These are phyloP conservation scores for Smittia sp. DNA, from an alignment of 2,888 invertebrate genomes.

Conservation along the genomic window DNA sequence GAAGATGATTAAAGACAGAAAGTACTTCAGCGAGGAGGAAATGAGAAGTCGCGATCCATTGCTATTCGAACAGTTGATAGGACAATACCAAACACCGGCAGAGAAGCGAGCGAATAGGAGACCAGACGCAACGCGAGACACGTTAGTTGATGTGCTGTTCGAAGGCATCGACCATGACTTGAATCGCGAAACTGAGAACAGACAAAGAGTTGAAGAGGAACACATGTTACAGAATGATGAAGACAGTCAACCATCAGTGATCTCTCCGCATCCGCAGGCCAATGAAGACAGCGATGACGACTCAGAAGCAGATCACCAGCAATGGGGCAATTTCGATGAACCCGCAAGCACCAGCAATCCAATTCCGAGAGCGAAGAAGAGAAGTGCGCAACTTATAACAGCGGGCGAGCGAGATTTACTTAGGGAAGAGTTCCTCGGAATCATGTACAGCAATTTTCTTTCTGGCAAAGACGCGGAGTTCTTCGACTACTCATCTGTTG, in stretches of 20 bases:
- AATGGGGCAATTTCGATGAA: conserved; percentile 61
- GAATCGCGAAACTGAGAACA: conserved; percentile 61
- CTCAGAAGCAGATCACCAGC: conserved; percentile 47
- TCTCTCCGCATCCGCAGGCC: background rate
- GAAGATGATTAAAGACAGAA: conserved; percentile 63
- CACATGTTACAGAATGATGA: conserved; percentile 52
- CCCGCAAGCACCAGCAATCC: conserved; percentile 42
- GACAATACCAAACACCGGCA: conserved; percentile 75
- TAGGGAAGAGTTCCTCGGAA: conserved; percentile 75
- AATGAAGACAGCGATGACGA: conserved; percentile 45
- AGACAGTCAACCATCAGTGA: conserved; percentile 43
- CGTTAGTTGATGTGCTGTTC: conserved; percentile 74
- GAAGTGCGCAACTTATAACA: conserved; percentile 54
- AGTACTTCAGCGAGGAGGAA: conserved; percentile 86
- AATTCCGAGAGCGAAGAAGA: conserved; percentile 46
- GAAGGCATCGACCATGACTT: conserved; percentile 76
- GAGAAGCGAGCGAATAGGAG: conserved; percentile 67
- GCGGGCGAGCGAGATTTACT: conserved; percentile 64
- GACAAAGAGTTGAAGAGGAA: conserved; percentile 62
- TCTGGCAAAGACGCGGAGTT: conserved; percentile 72
- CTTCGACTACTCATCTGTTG: conserved; percentile 79
- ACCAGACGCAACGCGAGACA: conserved; percentile 58
- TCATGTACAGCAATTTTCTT: conserved; percentile 82
- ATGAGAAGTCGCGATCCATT: conserved; percentile 92
- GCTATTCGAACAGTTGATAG: conserved; percentile 85